phyloP scores from a whole-genome alignment of 2,113 vertebrate genomes.

The Tamias sibiricus region DNA sequence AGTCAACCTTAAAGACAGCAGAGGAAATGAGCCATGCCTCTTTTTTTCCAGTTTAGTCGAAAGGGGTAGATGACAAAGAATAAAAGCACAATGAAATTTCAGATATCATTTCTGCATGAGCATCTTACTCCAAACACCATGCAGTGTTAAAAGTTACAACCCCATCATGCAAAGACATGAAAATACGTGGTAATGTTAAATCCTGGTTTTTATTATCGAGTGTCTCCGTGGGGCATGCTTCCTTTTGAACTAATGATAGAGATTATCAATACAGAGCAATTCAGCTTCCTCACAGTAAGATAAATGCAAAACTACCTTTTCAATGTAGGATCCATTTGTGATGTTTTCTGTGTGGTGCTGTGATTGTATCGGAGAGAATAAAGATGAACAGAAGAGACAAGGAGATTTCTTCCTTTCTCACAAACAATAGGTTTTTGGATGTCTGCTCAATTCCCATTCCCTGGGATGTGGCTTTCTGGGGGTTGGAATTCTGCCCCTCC shows the following conservation, averaged over 20 bases:
- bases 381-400: neutral
- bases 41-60: neutral
- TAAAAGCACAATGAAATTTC: neutral
- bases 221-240: slow-evolving; percentile 15
- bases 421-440: too few species aligned
- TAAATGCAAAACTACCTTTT: neutral
- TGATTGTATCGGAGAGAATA: neutral
- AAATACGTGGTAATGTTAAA: neutral
- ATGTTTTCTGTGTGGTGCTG: neutral
- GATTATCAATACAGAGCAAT: neutral
- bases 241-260: slow-evolving; percentile 9
- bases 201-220: neutral
- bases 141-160: slow-evolving; percentile 35
- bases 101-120: neutral
- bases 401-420: neutral
- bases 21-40: slow-evolving; percentile 45
- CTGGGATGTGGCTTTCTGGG: fast-evolving
- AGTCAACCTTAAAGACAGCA: slow-evolving; percentile 11
- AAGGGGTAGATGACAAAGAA: neutral
- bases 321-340: neutral
- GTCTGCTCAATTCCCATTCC: neutral
- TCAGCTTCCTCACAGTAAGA: neutral
- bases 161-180: slow-evolving; percentile 63
- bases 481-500: neutral
- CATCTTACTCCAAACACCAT: slow-evolving; percentile 47